phyloP scores from a whole-genome alignment of 2,888 invertebrate species.

The Nomada ferruginata region DNA sequence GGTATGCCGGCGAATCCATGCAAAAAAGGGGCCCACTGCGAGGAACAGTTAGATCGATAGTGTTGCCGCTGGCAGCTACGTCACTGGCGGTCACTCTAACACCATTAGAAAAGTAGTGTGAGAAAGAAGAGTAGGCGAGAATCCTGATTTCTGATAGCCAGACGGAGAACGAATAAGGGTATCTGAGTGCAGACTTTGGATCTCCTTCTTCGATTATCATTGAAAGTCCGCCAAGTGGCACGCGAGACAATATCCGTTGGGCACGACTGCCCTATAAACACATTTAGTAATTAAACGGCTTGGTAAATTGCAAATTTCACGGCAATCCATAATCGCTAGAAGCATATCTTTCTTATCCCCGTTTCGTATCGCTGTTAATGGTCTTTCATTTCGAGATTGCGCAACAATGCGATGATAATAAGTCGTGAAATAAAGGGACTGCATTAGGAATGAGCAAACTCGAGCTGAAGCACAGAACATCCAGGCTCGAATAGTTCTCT shows the following conservation, averaged over 20 bases:
- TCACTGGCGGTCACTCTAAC: slow-evolving; percentile 25
- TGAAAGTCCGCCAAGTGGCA: too few relatives aligned
- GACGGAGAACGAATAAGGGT: neutral
- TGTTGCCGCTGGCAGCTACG: slow-evolving; percentile 31
- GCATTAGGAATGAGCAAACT: slow-evolving; percentile 34
- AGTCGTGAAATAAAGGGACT: slow-evolving; percentile 27
- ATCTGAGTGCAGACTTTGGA: neutral
- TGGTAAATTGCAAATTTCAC: slow-evolving; percentile 43
- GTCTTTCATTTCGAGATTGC: slow-evolving; percentile 4
- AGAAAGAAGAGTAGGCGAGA: neutral
- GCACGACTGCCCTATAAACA: neutral
- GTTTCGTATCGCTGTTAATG: neutral
- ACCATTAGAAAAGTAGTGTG: slow-evolving; percentile 31
- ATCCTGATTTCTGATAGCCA: slow-evolving; percentile 4
- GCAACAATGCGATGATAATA: slow-evolving; percentile 26
- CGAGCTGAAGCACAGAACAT: slow-evolving; percentile 32
- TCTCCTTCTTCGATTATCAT: neutral
- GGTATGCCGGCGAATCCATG: slow-evolving; percentile 34
- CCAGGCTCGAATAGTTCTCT: slow-evolving; percentile 19
- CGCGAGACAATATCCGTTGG: too few relatives aligned
- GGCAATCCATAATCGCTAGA: slow-evolving; percentile 59
- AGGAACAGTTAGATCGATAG: slow-evolving; percentile 54
- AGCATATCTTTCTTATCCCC: slow-evolving; percentile 3
- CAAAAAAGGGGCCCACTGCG: slow-evolving; percentile 42
- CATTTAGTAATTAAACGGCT: neutral